phyloP scores from a whole-genome alignment of 1,140 invertebrate species.

The Microplitis mediator region DNA sequence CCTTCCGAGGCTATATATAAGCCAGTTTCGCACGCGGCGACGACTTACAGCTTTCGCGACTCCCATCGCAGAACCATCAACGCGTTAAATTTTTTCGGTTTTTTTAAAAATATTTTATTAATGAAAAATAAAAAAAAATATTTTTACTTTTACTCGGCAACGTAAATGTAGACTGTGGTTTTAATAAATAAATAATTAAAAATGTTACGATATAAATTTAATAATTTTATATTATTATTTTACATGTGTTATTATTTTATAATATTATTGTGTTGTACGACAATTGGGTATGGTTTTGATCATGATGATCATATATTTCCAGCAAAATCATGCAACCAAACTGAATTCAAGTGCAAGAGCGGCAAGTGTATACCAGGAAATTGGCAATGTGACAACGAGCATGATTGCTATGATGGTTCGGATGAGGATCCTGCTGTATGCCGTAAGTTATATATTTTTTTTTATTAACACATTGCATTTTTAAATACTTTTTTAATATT shows the following conservation, averaged over 20 bases:
- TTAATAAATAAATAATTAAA: not conserved
- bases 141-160: no score
- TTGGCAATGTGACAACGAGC: slow-evolving; percentile 79
- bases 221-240: not conserved
- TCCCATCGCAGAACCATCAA: slow-evolving; percentile 17
- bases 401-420: slow-evolving; percentile 76
- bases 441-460: slow-evolving; percentile 66
- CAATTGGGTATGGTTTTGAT: not conserved
- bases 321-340: slow-evolving; percentile 69
- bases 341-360: slow-evolving; percentile 74
- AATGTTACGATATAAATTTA: slow-evolving; percentile 8
- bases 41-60: slow-evolving; percentile 28
- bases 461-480: not conserved
- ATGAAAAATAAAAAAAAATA: slow-evolving; percentile 8
- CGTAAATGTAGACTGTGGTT: not conserved
- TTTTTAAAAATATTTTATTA: not conserved
- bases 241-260: slow-evolving; percentile 27
- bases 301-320: slow-evolving; percentile 48
- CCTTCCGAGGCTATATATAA: slow-evolving; percentile 27
- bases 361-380: slow-evolving; percentile 79
- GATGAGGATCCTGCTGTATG: slow-evolving; percentile 74
- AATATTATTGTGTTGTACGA: slow-evolving; percentile 28
- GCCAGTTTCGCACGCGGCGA: slow-evolving; percentile 6
- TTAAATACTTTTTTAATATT: slow-evolving; percentile 7
- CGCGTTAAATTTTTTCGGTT: not conserved